Percentiles rank a stretch among this genome's conserved stretches.
Conservation (phyloP, 2,888 invertebrate species). For the Bugula neritina region DNA sequence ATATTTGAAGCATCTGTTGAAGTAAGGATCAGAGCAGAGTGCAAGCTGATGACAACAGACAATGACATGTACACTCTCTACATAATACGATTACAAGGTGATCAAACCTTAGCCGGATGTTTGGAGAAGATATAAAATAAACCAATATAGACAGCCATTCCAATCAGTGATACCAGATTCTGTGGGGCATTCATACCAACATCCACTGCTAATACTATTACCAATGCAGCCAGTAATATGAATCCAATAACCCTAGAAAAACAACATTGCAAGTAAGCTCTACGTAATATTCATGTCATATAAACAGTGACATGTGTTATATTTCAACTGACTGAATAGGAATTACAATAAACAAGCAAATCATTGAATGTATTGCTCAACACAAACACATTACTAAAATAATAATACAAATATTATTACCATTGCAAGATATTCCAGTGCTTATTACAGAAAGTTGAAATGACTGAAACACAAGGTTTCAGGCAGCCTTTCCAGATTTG, state of each 20-base stretch:
- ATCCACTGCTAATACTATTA: conserved; percentile 36
- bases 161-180: conserved; percentile 41
- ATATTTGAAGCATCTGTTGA: too few species aligned
- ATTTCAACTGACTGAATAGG: too few species aligned
- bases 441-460: background rate
- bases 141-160: conserved; percentile 39
- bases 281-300: too few species aligned
- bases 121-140: conserved; percentile 41
- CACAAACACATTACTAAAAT: too few species aligned
- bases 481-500: background rate
- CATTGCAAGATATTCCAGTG: conserved; percentile 10
- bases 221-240: conserved; percentile 33
- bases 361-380: too few species aligned
- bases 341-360: too few species aligned
- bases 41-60: too few species aligned
- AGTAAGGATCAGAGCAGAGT: too few species aligned
- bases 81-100: too few species aligned
- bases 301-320: too few species aligned
- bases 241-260: conserved; percentile 30
- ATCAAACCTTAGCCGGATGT: conserved; percentile 40
- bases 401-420: too few species aligned
- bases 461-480: background rate
- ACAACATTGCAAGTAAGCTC: background rate
- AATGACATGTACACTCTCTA: too few species aligned
- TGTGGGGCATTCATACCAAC: conserved; percentile 35